Base-by-base conservation (phyloP, 2,113 vertebrate genomes). In the Hypomesus transpacificus region DNA sequence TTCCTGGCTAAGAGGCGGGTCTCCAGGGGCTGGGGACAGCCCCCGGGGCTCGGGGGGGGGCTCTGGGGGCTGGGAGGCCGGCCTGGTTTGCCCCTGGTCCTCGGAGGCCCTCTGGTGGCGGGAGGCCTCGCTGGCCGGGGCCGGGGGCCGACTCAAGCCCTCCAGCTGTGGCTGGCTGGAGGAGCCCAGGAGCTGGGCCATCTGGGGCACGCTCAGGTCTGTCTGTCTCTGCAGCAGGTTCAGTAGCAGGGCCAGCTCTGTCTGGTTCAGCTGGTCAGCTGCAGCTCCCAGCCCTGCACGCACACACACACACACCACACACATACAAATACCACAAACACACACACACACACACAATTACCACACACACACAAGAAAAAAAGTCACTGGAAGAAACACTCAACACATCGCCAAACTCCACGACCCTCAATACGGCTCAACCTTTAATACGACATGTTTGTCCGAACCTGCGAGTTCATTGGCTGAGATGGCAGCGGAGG, bases 151-250 rank as follows among this genome's bases (percentile, higher is more conserved):
- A 88, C 94, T 96, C 78, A 98, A 93, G 75, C 89, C 89, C 80
- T 95, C 93, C 84, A 95, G 90, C 88, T 95, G 95, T 57, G 92
- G 93, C 82, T 95, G 94, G 77, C 93, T 94, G 63, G 95, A 92
- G 17, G 95, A 92, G 14, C 95, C 96, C 75, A 98, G 91, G 81
- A 98, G 93, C 88, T 97, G 95, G 1, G 95, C 95, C 91, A 98
- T 95, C 83, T 98, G 97, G 11, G 95, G 91, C 73, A 98, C 90
- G 67, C 91, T 98, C 82, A 97, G 91, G 81, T 98, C 95, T 0
- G 95, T 94, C 87, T 98, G 97, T 82, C 96, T 96, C 91, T 99
- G 97, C 74, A 99, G 94, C 84, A 99, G 92, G 88, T 99, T 98
- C 75, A 98, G 75, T 66, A 98, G 87, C 76, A 99, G 94, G 1